Conservation (phyloP, 1,140 invertebrate species). For the Rhyacophila brunnea region DNA sequence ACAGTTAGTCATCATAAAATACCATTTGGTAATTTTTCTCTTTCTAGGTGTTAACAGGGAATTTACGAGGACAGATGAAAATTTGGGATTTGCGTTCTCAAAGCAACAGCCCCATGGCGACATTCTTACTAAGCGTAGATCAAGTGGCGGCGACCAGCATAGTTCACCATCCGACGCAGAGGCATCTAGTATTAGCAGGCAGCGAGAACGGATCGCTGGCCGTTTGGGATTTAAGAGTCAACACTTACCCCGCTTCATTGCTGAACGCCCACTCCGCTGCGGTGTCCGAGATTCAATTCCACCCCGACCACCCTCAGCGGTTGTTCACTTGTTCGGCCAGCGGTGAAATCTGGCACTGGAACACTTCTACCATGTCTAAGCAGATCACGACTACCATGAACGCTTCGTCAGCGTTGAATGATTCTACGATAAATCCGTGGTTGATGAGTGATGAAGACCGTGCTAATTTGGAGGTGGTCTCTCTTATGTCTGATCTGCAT, state of each 20-base stretch:
- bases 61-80: constrained; percentile 82
- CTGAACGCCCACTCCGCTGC: constrained; percentile 74
- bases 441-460: constrained; percentile 63
- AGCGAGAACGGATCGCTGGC: constrained; percentile 78
- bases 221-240: constrained; percentile 85
- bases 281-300: constrained; percentile 80
- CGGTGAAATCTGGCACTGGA: constrained; percentile 88
- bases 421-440: constrained; percentile 59
- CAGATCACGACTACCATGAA: constrained; percentile 34
- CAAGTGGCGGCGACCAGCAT: constrained; percentile 71
- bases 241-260: constrained; percentile 76
- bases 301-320: constrained; percentile 78
- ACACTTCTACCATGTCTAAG: constrained; percentile 52
- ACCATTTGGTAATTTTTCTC: constrained; percentile 5
- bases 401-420: constrained; percentile 29
- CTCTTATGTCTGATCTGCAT: constrained; percentile 67
- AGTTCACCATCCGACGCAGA: constrained; percentile 80
- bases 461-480: constrained; percentile 68
- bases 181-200: constrained; percentile 78
- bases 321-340: constrained; percentile 75
- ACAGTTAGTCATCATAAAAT: not conserved
- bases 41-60: constrained; percentile 70
- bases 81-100: constrained; percentile 76
- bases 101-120: constrained; percentile 57
- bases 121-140: constrained; percentile 66